Conservation (phyloP, 2,113 vertebrate genomes). For the Onychorhynchus coronatus region DNA sequence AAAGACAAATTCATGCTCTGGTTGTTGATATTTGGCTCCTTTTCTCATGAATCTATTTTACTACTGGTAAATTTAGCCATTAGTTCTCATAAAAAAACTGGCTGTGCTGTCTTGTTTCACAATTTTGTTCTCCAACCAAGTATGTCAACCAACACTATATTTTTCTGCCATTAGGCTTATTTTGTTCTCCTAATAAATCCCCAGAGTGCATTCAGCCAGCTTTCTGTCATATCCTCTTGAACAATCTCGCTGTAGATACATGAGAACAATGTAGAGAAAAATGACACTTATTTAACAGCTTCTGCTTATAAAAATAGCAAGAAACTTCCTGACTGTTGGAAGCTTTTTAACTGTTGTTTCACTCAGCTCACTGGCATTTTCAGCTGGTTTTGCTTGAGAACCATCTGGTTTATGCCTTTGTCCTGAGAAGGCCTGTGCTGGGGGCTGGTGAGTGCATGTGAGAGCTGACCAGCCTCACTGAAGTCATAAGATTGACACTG, state of each 20-base stretch:
- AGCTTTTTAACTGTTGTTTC: background rate
- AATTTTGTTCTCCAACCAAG: background rate
- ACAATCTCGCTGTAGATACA: background rate
- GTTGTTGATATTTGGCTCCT: background rate
- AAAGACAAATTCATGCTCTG: background rate
- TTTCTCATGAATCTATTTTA: background rate
- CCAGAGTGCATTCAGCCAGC: background rate
- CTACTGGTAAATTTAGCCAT: background rate
- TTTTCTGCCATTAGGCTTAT: background rate
- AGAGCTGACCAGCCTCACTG: background rate
- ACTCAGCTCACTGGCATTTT: background rate
- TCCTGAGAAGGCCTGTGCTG: background rate
- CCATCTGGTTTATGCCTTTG: background rate
- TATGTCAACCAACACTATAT: background rate
- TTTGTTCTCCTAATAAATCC: conserved; percentile 9
- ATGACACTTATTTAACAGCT: background rate
- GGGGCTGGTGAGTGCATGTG: background rate
- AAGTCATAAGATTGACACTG: background rate
- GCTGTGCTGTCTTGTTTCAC: background rate
- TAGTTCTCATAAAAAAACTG: background rate
- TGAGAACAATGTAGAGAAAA: background rate
- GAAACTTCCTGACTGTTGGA: background rate
- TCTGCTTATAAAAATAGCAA: background rate
- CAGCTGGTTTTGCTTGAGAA: background rate
- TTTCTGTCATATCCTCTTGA: background rate